These are phyloP conservation scores for Cabera pusaria DNA, from an alignment of 2,888 invertebrate species.

Conservation along the genomic window DNA sequence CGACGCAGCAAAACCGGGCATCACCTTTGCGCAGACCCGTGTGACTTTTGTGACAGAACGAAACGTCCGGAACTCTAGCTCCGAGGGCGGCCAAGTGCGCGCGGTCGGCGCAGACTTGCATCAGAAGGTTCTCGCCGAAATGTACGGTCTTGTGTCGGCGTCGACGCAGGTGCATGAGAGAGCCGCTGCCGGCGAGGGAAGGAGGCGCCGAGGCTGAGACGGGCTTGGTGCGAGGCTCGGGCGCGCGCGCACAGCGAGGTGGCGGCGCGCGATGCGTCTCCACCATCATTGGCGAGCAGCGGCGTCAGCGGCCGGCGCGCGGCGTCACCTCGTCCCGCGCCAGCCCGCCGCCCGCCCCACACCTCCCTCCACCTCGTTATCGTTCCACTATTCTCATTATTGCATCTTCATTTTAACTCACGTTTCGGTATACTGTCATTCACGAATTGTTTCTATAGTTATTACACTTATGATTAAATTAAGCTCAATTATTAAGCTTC, in stretches of 20 bases:
- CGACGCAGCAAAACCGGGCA: constrained; percentile 74
- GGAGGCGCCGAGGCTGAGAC: constrained; percentile 82
- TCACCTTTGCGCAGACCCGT: constrained; percentile 70
- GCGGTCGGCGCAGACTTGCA: constrained; percentile 89
- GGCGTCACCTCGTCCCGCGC: constrained; percentile 77
- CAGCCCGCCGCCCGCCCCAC: constrained; percentile 36
- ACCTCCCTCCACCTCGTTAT: constrained; percentile 40
- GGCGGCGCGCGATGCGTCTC: constrained; percentile 79
- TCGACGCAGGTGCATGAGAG: constrained; percentile 85
- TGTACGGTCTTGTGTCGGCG: constrained; percentile 91
- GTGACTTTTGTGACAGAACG: constrained; percentile 76
- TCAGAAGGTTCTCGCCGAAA: constrained; percentile 89
- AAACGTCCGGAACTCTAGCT: constrained; percentile 74
- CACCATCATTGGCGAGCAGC: constrained; percentile 81
- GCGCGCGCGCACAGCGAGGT: constrained; percentile 73
- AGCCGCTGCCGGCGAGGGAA: constrained; percentile 77
- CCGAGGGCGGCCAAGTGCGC: constrained; percentile 79
- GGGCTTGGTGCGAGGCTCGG: constrained; percentile 72
- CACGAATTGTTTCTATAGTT: constrained; percentile 1
- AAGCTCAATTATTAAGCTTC: constrained; percentile 3
- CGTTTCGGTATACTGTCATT: constrained; percentile 19
- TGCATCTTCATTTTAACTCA: constrained; percentile 20
- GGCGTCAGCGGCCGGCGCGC: constrained; percentile 77
- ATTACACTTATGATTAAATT: constrained; percentile 2
- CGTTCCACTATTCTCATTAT: constrained; percentile 42